Evolutionary conservation across 2,888 invertebrate genomes (phyloP), one percentile per base, ranked within the genome.

Genomic region (Leptura quadrifasciata): DNA sequence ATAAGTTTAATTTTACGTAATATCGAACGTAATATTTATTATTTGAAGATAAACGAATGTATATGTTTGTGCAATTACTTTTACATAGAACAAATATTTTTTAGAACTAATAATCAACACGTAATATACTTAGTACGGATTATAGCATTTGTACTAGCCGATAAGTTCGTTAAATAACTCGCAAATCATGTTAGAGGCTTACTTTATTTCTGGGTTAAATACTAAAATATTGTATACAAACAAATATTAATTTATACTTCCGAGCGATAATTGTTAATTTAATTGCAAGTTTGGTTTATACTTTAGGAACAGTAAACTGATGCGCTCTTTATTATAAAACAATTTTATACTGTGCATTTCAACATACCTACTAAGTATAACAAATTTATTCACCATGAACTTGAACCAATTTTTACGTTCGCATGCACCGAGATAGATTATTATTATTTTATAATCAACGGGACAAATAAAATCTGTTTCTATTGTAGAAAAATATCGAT

Each of bases 1-100:
- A 63, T 18, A 67, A 31, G 55, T 17, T 18, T 24, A 24, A 54
- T 54, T 67, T 55, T 67, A 55, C 55, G 67, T 55, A 55, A 55
- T 64, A 63, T 64, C 47, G 39, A 21, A n/a, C n/a, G 27, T 67
- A 67, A 27, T 17, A 0, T 17, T 8, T 17, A 0, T 17, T 8
- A 12, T 31, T 55, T 68, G 35, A 47, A 1, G n/a, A 17, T n/a
- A 47, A 47, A 47, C 15, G n/a, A n/a, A 12, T 47, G 21, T 68
- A 12, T 18, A 12, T 47, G 18, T 57, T 20, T 12, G 10, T 57
- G 68, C 68, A 31, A 68, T 57, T 68, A 67, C 57, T 5, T 27
- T 67, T 55, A 57, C 12, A 39, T 6, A 63, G 0, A n/a, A 15
- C 8, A 61, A 31, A 63, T 20, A 35, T 39, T 63, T 63, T 63